Evolutionary conservation across 2,797 vertebrate genomes (phyloP), one percentile per base, ranked within the genome.

Genomic region (Tragelaphus oryx): DNA sequence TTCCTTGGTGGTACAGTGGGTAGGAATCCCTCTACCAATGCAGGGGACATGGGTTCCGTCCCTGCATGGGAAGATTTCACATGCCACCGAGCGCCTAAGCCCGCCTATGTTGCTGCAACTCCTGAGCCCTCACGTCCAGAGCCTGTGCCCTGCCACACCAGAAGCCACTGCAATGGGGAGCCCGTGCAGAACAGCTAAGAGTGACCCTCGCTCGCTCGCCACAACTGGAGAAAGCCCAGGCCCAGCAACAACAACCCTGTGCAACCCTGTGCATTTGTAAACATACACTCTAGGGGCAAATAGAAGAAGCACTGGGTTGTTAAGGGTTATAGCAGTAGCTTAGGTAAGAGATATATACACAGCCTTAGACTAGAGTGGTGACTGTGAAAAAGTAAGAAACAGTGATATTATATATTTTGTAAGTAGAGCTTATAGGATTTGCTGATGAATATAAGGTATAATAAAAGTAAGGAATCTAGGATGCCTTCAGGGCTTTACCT

Each of bases 121-220:
- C 6, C 65, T 41, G 20, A 37, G 6, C 5, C 10, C 20, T 22
- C 10, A 0, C 4, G 65, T 0, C 0, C 20, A 71, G 33, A 71
- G 5, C 33, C 10, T 41, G 33, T 2, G 20, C 10, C 33, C 65
- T 22, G 33, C 0, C 5, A 37, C 18, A 0, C 10, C 0, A 12
- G 65, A 68, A 68, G 65, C 10, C 33, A 6, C 65, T 22, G 18
- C 33, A 12, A 2, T 12, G 33, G 33, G 33, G 1, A 24, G 37
- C 65, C 65, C 11, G 1, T 1, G n/a, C 62, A 65, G n/a, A 37
- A 20, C 62, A 65, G 17, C 17, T 10, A 3, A 33, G 62, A 33
- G 17, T n/a, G 17, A 5, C 17, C 17, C 65, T 22, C 18, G 0
- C 65, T 22, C 3, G 2, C 24, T 5, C 3, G 16, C 60, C 33